Conservation (phyloP, 2,113 vertebrate species). For the Physeter macrocephalus region DNA sequence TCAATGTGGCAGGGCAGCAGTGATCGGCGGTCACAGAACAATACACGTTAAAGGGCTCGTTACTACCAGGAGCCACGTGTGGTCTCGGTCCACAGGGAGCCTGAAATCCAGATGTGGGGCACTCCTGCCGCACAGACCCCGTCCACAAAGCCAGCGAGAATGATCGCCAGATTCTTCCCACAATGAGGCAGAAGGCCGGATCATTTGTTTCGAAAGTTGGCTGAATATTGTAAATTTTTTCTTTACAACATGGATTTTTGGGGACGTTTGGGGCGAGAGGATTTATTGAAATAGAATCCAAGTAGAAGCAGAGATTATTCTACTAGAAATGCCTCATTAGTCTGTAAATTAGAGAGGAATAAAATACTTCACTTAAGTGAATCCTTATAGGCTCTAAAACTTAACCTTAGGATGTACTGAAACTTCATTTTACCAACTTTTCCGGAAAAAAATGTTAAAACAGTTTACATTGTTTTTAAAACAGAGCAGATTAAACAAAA, state of each 20-base stretch:
- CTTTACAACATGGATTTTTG: neutral
- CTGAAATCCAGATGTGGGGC: neutral
- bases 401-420: neutral
- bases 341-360: neutral
- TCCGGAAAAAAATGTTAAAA: neutral
- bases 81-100: accelerated
- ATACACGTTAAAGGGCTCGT: accelerated
- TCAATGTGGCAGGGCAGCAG: neutral
- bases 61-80: accelerated
- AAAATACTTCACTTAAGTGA: neutral
- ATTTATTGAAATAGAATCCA: neutral
- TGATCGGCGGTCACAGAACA: accelerated
- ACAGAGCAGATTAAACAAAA: neutral
- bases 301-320: neutral
- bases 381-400: neutral
- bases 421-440: neutral
- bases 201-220: neutral
- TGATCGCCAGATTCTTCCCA: neutral
- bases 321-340: neutral
- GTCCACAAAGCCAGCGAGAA: neutral
- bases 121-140: neutral
- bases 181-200: neutral
- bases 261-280: neutral
- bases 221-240: neutral
- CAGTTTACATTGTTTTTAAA: neutral